Evolutionary conservation across 2,797 vertebrate species (phyloP), one percentile per base, ranked within the genome.

Genomic region (Xyrichtys novacula): DNA sequence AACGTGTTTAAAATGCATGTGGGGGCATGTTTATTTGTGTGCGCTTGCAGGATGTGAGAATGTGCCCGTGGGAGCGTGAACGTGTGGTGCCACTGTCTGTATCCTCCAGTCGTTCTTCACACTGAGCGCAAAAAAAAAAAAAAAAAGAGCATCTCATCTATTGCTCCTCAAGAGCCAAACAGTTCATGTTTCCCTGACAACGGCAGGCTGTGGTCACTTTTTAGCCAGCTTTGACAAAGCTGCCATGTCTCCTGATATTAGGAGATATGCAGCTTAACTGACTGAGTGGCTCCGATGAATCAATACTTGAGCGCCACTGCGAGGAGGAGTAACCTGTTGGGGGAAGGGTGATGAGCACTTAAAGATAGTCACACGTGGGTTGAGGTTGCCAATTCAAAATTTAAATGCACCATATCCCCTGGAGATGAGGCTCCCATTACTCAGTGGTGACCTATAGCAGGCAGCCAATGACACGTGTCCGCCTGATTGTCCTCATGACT

Each of bases 121-220:
- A 65, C 64, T 0, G 26, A 3, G 34, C 40, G 44, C 78, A 80
- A 64, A 90, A 84, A 79, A 68, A 90, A n/a, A n/a, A n/a, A n/a
- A n/a, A n/a, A n/a, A n/a, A 85, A 88, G 85, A 88, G 80, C 89
- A 88, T 82, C 85, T 83, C 71, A 25, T 81, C 62, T 62, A 38
- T 76, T 43, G 29, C 78, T 78, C 71, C 79, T 79, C 79, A 43
- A 68, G 68, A 88, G 83, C 82, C 85, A 87, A 89, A 86, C 83
- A 82, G 71, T 78, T 65, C 62, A 68, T 42, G 87, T 92, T 81
- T 80, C 89, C 90, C 44, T 91, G 90, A 83, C 87, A 88, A 93
- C 89, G 12, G 38, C 47, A 16, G 73, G 29, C 58, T 42, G 0
- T 46, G 75, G 77, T 83, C 84, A 67, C 68, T 78, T 79, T 81